Evolutionary conservation across 2,888 invertebrate species (phyloP).

Genomic region (Drosophila cognata): DNA sequence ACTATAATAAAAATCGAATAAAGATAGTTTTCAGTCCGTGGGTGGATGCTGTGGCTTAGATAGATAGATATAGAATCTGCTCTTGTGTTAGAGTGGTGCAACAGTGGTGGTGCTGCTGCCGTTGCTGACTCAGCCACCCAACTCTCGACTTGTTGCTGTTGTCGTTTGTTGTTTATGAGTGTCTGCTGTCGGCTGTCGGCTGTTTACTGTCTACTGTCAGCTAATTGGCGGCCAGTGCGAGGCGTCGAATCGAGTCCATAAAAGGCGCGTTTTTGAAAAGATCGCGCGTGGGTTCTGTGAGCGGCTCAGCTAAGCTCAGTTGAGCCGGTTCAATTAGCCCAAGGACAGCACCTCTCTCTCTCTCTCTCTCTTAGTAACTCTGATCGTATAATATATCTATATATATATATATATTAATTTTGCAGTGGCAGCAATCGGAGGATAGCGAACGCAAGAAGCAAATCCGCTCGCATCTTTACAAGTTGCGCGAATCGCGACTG

Average conservation of each 20-base stretch:
- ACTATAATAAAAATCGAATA: not conserved
- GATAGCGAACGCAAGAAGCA: slow-evolving; percentile 94
- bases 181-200: slow-evolving; percentile 28
- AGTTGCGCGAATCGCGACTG: slow-evolving; percentile 92
- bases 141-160: slow-evolving; percentile 14
- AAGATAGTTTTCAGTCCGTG: slow-evolving; percentile 7
- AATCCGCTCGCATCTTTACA: slow-evolving; percentile 94
- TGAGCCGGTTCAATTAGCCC: slow-evolving; percentile 61
- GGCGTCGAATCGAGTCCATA: slow-evolving; percentile 55
- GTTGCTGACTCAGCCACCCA: slow-evolving; percentile 28
- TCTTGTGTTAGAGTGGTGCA: slow-evolving; percentile 1
- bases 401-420: not conserved
- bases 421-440: slow-evolving; percentile 91
- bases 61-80: not conserved
- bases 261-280: slow-evolving; percentile 55
- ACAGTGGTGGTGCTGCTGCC: not conserved
- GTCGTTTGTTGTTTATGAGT: slow-evolving; percentile 39
- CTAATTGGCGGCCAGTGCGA: slow-evolving; percentile 64
- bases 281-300: slow-evolving; percentile 41
- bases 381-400: not conserved
- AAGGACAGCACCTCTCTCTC: slow-evolving; percentile 42
- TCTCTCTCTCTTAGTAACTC: not conserved
- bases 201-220: slow-evolving; percentile 29
- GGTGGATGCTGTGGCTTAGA: not conserved
- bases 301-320: slow-evolving; percentile 20